These are phyloP conservation scores for Melanostoma scalare DNA, from an alignment of 2,888 invertebrate genomes.

Conservation along the genomic window DNA sequence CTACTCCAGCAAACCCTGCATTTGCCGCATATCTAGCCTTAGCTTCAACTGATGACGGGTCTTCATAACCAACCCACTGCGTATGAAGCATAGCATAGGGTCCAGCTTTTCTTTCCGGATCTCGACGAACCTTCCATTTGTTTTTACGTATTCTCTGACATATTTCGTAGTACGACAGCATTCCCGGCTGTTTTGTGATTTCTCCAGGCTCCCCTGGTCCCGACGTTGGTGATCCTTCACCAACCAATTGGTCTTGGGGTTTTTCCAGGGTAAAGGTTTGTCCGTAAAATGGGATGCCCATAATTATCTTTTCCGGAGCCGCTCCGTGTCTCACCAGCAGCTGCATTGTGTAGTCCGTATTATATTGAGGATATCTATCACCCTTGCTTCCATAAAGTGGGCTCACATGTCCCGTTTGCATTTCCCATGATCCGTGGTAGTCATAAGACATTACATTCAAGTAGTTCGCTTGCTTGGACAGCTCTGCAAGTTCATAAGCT, in stretches of 20 bases:
- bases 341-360: constrained; percentile 91
- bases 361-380: constrained; percentile 90
- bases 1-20: constrained; percentile 90
- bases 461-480: constrained; percentile 89
- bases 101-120: constrained; percentile 84
- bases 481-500: constrained; percentile 89
- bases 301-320: constrained; percentile 88
- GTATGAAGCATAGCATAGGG: constrained; percentile 90
- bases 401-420: constrained; percentile 90
- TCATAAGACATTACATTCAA: constrained; percentile 94
- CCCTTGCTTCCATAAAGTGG: constrained; percentile 87
- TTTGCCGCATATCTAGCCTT: constrained; percentile 90
- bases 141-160: constrained; percentile 88
- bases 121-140: constrained; percentile 87
- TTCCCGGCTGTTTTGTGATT: constrained; percentile 92
- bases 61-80: constrained; percentile 96
- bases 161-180: constrained; percentile 93
- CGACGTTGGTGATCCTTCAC: constrained; percentile 85
- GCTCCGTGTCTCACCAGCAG: constrained; percentile 89
- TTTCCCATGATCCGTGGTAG: constrained; percentile 95
- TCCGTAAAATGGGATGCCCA: constrained; percentile 94
- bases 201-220: constrained; percentile 92
- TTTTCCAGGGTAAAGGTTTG: constrained; percentile 89
- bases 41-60: constrained; percentile 88
- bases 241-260: constrained; percentile 78